A percentile compares a stretch with the other conserved stretches of the same genome.
These are phyloP conservation scores for Athene noctua DNA, from an alignment of 2,113 vertebrate genomes.

Conservation along the genomic window DNA sequence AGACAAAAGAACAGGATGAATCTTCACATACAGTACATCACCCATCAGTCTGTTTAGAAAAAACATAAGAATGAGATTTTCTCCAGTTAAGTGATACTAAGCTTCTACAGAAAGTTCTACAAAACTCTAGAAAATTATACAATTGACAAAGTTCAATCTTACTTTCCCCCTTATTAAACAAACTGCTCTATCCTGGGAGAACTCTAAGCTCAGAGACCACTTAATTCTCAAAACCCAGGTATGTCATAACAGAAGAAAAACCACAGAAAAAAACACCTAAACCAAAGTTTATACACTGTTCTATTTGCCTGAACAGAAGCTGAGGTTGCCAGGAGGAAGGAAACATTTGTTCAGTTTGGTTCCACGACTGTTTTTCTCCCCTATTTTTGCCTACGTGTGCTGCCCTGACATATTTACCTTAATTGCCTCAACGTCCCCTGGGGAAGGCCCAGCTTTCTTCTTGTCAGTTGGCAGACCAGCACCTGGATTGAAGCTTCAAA, in stretches of 20 bases:
- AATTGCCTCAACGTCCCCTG: slow-evolving; percentile 94
- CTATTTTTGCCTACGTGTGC: accelerated
- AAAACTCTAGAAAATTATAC: not conserved
- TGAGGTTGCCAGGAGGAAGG: not conserved
- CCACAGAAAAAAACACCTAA: not conserved
- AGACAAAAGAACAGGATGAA: not conserved
- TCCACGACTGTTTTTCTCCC: not conserved
- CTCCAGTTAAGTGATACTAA: not conserved
- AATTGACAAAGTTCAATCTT: not conserved
- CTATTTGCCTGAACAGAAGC: not conserved
- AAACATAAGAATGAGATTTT: not conserved
- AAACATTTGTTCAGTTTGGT: not conserved
- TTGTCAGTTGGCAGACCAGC: slow-evolving; percentile 88
- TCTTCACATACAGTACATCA: not conserved
- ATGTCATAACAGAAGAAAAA: not conserved
- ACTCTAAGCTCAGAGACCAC: not conserved
- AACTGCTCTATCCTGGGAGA: not conserved
- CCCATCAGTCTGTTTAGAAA: not conserved
- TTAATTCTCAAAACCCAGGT: not conserved
- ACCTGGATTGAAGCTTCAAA: slow-evolving; percentile 90
- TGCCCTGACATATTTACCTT: slow-evolving; percentile 78
- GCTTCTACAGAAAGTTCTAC: not conserved
- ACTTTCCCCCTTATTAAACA: not conserved
- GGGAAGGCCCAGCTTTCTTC: slow-evolving; percentile 87
- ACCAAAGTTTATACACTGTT: not conserved